Evolutionary conservation across 2,797 vertebrate genomes (phyloP).

Genomic region (Notoglanidium macrostoma): DNA sequence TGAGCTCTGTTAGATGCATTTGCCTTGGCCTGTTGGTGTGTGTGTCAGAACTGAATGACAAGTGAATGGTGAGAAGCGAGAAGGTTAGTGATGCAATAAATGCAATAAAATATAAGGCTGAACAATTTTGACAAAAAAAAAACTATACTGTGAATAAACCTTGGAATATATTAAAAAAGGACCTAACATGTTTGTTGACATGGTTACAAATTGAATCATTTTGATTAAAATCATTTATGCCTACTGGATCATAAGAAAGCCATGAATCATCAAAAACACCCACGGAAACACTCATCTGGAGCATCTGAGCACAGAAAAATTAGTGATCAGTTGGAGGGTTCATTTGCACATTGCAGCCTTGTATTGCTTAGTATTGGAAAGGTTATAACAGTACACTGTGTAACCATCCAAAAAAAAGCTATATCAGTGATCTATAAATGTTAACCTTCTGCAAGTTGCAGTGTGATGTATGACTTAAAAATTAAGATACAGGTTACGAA

Average conservation of each 20-base stretch:
- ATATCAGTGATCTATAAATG: neutral
- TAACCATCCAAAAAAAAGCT: neutral
- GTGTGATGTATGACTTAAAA: slow-evolving; percentile 3
- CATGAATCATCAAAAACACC: slow-evolving; percentile 22
- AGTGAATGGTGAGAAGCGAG: slow-evolving; percentile 10
- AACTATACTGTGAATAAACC: neutral
- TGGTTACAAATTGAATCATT: slow-evolving; percentile 12
- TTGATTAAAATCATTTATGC: slow-evolving; percentile 20
- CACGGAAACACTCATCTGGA: slow-evolving; percentile 12
- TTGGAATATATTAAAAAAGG: neutral
- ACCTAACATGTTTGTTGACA: slow-evolving; percentile 10
- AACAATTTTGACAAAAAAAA: neutral
- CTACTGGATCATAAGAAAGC: neutral
- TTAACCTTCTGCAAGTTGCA: neutral
- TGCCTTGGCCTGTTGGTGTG: neutral
- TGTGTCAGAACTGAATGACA: slow-evolving; percentile 20
- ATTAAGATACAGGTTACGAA: neutral
- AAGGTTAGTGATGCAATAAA: slow-evolving; percentile 1
- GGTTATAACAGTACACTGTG: neutral
- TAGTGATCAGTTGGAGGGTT: neutral
- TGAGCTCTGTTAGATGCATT: slow-evolving; percentile 11
- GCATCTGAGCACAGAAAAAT: slow-evolving; percentile 9
- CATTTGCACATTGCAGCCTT: slow-evolving; percentile 13
- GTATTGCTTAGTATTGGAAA: neutral
- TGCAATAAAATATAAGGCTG: neutral